These are phyloP conservation scores for Trididemnum clinides DNA, from an alignment of 23 tunicate species.

Conservation along the genomic window DNA sequence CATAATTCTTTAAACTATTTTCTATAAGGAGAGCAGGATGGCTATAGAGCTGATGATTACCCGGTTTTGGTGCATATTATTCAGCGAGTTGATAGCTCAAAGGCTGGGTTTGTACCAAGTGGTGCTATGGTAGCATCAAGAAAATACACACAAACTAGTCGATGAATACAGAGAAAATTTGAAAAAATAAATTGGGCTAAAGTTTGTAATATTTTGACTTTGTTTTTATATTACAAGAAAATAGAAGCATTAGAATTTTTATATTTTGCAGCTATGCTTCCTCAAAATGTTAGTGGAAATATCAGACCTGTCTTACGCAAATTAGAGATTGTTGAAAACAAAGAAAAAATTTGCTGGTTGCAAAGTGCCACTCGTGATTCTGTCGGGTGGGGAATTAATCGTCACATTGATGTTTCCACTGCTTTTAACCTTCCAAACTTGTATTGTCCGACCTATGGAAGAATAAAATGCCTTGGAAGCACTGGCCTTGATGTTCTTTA, in stretches of 20 bases:
- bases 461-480: conserved; percentile 10
- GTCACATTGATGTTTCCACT: conserved; percentile 37
- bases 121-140: too few species aligned
- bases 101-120: too few species aligned
- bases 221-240: background rate
- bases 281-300: background rate
- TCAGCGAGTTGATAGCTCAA: too few species aligned
- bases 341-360: conserved; percentile 20
- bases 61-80: too few species aligned
- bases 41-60: too few species aligned
- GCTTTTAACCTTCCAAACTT: conserved; percentile 27
- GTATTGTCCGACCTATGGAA: conserved; percentile 35
- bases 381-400: conserved; percentile 29
- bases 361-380: conserved; percentile 13
- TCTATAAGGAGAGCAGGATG: too few species aligned
- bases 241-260: too few species aligned
- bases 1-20: too few species aligned
- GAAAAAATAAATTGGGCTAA: background rate
- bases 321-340: conserved; percentile 19
- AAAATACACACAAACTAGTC: too few species aligned
- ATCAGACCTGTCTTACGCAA: background rate
- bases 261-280: conserved; percentile 34
- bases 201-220: too few species aligned
- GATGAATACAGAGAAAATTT: background rate
- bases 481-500: background rate